Percentiles rank a stretch among this genome's conserved stretches.
These are phyloP conservation scores for Eupelmus urozonus DNA, from an alignment of 2,888 invertebrate species.

Conservation along the genomic window DNA sequence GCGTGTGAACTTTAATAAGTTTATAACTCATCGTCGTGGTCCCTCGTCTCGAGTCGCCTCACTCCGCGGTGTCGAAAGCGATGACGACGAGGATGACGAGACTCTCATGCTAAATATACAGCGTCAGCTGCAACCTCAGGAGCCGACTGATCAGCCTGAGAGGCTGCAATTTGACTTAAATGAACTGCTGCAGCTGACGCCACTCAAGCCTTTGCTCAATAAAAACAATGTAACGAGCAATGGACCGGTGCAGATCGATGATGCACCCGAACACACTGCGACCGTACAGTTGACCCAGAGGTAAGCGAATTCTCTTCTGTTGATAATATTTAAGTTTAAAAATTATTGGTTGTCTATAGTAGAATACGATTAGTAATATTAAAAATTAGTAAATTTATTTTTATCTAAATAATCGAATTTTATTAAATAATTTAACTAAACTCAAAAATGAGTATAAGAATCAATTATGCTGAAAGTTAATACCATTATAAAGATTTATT, in stretches of 20 bases:
- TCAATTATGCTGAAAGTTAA: too few relatives aligned
- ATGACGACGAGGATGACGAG: constrained; percentile 70
- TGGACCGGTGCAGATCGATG: constrained; percentile 34
- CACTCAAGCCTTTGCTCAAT: constrained; percentile 47
- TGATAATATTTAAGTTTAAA: too few relatives aligned
- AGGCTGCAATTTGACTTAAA: constrained; percentile 66
- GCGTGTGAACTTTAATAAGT: constrained; percentile 25
- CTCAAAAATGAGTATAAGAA: too few relatives aligned
- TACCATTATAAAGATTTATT: too few relatives aligned
- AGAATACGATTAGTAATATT: too few relatives aligned
- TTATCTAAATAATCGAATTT: too few relatives aligned
- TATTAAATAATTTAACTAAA: too few relatives aligned
- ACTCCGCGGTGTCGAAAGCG: background rate
- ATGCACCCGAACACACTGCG: constrained; percentile 41
- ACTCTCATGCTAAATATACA: constrained; percentile 66
- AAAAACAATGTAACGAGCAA: constrained; percentile 26
- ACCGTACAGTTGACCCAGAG: constrained; percentile 54
- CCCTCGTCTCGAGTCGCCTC: background rate
- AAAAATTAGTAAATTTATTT: too few relatives aligned
- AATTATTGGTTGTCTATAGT: too few relatives aligned
- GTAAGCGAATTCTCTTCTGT: too few relatives aligned
- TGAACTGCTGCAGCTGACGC: constrained; percentile 65
- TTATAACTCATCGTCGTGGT: constrained; percentile 54
- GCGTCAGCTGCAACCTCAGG: constrained; percentile 30
- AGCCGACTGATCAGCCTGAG: constrained; percentile 35